These are phyloP conservation scores for Epistrophe eligans DNA, from an alignment of 2,888 invertebrate genomes.

Conservation along the genomic window DNA sequence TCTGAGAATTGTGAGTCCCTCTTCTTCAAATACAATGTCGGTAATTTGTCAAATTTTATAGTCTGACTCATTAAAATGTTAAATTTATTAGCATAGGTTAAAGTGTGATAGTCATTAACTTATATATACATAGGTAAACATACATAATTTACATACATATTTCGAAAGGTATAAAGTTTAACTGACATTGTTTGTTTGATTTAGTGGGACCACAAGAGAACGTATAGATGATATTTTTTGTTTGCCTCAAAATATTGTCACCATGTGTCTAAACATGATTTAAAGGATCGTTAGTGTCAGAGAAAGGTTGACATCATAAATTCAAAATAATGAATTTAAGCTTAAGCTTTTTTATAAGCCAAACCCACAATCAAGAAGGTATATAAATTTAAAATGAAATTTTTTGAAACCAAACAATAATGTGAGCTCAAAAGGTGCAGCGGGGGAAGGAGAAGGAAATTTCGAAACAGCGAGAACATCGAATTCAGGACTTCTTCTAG, in stretches of 20 bases:
- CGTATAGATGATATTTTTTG: neutral
- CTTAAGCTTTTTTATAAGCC: neutral
- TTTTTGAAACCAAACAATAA: neutral
- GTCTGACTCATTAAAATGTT: constrained; percentile 56
- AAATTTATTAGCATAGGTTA: constrained; percentile 57
- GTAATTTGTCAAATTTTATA: constrained; percentile 67
- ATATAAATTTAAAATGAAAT: constrained; percentile 23
- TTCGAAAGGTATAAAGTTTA: constrained; percentile 1
- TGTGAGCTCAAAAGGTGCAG: neutral
- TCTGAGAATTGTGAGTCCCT: constrained; percentile 30
- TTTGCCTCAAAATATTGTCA: constrained; percentile 24
- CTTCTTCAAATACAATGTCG: constrained; percentile 31
- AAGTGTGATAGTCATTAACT: constrained; percentile 32
- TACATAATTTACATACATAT: neutral
- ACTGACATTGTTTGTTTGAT: constrained; percentile 20
- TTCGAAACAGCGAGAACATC: neutral
- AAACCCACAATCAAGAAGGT: neutral
- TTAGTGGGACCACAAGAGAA: constrained; percentile 18
- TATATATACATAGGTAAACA: neutral
- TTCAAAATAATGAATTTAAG: constrained; percentile 10
- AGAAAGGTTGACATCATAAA: constrained; percentile 27
- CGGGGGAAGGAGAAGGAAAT: neutral
- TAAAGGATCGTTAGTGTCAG: constrained; percentile 26
- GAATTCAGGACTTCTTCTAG: neutral
- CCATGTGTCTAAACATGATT: constrained; percentile 35